Evolutionary conservation across 2,113 vertebrate species (phyloP).

Genomic region (Misgurnus anguillicaudatus): DNA sequence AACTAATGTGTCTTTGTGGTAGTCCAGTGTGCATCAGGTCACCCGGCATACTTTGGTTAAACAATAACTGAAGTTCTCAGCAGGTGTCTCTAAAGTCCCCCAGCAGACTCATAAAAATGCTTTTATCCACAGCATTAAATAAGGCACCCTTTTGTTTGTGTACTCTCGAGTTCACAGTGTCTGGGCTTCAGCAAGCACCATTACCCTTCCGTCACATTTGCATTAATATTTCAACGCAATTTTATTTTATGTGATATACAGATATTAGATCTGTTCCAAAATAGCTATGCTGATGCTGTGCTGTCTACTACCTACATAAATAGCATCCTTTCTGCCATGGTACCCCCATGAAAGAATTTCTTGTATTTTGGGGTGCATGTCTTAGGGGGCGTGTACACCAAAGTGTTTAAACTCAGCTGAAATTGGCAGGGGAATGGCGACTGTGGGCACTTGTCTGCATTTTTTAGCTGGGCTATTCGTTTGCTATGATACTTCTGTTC

Average conservation of each 20-base stretch:
- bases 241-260: neutral
- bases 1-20: no score
- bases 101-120: constrained; percentile 30
- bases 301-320: neutral
- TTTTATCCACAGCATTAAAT: constrained; percentile 11
- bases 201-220: neutral
- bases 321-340: no score
- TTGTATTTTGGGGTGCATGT: no score
- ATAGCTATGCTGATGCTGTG: neutral
- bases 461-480: no score
- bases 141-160: neutral
- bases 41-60: constrained; percentile 31
- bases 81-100: constrained; percentile 46
- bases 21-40: constrained; percentile 40
- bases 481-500: no score
- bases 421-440: no score
- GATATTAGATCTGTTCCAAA: neutral
- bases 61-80: constrained; percentile 44
- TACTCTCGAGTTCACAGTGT: neutral
- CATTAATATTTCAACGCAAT: neutral
- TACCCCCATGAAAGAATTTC: no score
- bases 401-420: no score
- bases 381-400: no score
- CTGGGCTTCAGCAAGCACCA: constrained; percentile 42
- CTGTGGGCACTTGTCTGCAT: no score